phyloP scores from a whole-genome alignment of 1,140 invertebrate species.

The Rhopalosiphum maidis region DNA sequence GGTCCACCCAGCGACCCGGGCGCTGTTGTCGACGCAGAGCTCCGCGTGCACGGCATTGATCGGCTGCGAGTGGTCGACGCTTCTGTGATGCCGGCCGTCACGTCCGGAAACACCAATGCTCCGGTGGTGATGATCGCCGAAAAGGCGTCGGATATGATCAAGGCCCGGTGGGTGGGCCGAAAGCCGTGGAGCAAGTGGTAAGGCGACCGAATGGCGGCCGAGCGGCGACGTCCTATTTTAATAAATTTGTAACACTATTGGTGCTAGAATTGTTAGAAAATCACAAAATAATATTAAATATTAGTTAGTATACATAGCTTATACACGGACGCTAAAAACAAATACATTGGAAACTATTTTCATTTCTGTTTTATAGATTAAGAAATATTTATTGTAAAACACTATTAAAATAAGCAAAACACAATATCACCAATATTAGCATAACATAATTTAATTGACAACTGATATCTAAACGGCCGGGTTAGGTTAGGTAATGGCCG shows the following conservation, averaged over 20 bases:
- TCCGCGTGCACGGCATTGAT: slow-evolving; percentile 73
- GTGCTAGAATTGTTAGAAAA: not conserved
- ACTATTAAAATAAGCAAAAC: not conserved
- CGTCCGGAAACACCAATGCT: slow-evolving; percentile 82
- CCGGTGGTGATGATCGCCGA: slow-evolving; percentile 86
- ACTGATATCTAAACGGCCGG: not conserved
- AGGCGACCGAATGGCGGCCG: slow-evolving; percentile 22
- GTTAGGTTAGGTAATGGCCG: too few species aligned
- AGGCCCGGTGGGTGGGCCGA: slow-evolving; percentile 69
- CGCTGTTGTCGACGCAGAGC: slow-evolving; percentile 75
- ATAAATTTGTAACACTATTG: not conserved
- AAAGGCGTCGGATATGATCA: slow-evolving; percentile 79
- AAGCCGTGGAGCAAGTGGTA: slow-evolving; percentile 61
- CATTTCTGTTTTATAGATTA: not conserved
- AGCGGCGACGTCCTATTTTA: not conserved
- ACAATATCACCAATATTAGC: not conserved
- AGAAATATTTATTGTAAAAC: not conserved
- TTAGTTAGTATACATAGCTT: not conserved
- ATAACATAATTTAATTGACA: not conserved
- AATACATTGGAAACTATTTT: not conserved
- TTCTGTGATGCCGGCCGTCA: slow-evolving; percentile 78
- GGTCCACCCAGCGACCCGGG: slow-evolving; percentile 71
- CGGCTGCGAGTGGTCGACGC: slow-evolving; percentile 78
- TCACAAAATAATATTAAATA: not conserved
- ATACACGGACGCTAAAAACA: not conserved